Evolutionary conservation across 2,797 vertebrate genomes (phyloP).

Genomic region (Anguilla marmorata): DNA sequence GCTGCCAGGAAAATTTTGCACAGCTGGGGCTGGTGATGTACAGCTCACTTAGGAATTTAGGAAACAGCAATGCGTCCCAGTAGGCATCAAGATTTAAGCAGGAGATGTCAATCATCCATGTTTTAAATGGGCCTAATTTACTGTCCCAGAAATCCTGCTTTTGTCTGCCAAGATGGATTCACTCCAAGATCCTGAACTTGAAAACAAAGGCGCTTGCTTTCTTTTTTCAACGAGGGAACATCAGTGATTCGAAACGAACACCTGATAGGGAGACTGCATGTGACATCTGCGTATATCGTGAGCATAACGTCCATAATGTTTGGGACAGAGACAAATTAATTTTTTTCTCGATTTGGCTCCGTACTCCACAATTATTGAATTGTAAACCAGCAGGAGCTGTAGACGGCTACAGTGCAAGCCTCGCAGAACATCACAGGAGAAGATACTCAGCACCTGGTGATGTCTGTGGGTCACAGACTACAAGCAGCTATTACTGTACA

Average conservation of each 20-base stretch:
- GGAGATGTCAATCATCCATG: not conserved
- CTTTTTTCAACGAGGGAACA: not conserved
- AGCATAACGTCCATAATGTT: not conserved
- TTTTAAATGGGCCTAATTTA: not conserved
- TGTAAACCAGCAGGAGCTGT: no score
- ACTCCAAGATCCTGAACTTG: not conserved
- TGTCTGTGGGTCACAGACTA: no score
- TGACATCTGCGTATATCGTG: not conserved
- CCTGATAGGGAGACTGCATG: not conserved
- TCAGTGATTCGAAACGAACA: not conserved
- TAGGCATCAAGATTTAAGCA: not conserved
- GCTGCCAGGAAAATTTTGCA: not conserved
- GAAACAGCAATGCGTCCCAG: not conserved
- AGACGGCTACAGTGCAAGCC: no score
- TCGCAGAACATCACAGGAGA: no score
- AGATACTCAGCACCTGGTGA: no score
- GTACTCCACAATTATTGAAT: no score
- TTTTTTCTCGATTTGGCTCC: no score
- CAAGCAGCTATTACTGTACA: no score
- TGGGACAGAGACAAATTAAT: not conserved
- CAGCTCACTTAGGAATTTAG: not conserved
- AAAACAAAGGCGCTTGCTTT: not conserved
- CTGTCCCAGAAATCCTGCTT: not conserved
- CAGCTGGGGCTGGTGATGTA: not conserved
- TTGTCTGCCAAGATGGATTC: not conserved